Conservation (phyloP, 2,113 vertebrate genomes). For the Carassius carassius region DNA sequence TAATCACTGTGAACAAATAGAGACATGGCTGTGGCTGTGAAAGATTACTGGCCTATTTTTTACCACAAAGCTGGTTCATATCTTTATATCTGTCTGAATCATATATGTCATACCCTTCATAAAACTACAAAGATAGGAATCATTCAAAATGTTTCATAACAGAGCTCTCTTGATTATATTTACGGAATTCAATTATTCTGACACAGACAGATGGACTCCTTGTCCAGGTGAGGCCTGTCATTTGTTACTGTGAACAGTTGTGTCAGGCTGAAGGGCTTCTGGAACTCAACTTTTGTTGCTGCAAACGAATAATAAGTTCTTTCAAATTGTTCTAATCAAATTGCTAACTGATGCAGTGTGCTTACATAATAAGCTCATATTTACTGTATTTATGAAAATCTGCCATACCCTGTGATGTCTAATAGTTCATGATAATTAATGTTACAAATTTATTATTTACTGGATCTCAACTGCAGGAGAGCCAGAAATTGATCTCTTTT, state of each 20-base stretch:
- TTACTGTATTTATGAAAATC: neutral
- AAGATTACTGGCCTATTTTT: conserved; percentile 10
- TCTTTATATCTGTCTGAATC: conserved; percentile 50
- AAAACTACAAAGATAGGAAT: conserved; percentile 56
- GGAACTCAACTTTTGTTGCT: conserved; percentile 28
- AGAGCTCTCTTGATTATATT: conserved; percentile 75
- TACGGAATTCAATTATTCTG: conserved; percentile 78
- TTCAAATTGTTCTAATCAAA: neutral
- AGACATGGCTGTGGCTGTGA: neutral
- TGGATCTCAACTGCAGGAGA: neutral
- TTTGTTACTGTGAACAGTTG: conserved; percentile 72
- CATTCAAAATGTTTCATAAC: conserved; percentile 68
- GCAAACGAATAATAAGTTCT: conserved; percentile 55
- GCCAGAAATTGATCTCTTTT: neutral
- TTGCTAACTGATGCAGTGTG: neutral
- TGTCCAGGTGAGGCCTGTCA: conserved; percentile 66
- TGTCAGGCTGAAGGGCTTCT: conserved; percentile 65
- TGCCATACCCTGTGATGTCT: neutral
- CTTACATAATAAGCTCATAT: neutral
- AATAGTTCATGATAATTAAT: neutral
- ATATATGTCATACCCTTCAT: conserved; percentile 45
- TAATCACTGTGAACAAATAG: neutral
- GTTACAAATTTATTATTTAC: neutral
- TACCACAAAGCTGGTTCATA: neutral
- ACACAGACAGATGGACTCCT: conserved; percentile 76